Conservation (phyloP, 2,797 vertebrate genomes). For the Labroides dimidiatus region DNA sequence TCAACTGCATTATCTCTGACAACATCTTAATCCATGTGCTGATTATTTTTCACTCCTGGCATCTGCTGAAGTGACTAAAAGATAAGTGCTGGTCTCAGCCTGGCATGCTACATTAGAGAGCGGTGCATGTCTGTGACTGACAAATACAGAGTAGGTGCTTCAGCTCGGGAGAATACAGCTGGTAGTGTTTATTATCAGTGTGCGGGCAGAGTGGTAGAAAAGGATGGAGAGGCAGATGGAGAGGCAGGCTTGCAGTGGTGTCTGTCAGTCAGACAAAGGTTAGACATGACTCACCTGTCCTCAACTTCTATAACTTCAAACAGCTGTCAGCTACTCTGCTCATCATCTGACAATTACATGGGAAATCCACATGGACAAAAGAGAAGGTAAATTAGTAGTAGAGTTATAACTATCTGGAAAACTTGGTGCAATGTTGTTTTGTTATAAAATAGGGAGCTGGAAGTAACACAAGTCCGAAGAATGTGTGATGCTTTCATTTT, state of each 20-base stretch:
- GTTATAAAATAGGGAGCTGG: neutral
- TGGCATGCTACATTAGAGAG: slow-evolving; percentile 1
- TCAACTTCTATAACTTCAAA: slow-evolving; percentile 33
- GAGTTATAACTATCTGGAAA: neutral
- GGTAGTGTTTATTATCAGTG: slow-evolving; percentile 30
- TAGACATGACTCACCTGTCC: slow-evolving; percentile 52
- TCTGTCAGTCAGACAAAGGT: slow-evolving; percentile 52
- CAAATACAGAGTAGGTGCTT: slow-evolving; percentile 29
- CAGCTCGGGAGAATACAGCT: slow-evolving; percentile 27
- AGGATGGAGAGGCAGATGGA: slow-evolving; percentile 39
- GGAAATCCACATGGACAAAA: slow-evolving; percentile 18
- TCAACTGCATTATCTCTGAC: slow-evolving; percentile 4
- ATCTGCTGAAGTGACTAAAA: slow-evolving; percentile 21
- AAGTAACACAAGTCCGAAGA: neutral
- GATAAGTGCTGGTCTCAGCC: slow-evolving; percentile 12
- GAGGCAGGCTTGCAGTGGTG: slow-evolving; percentile 39
- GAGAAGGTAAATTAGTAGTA: slow-evolving; percentile 2
- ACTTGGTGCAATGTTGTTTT: neutral
- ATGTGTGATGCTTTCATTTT: too few relatives aligned
- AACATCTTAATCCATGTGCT: slow-evolving; percentile 15
- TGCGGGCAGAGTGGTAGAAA: slow-evolving; percentile 29
- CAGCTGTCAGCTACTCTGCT: slow-evolving; percentile 35
- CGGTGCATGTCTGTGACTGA: slow-evolving; percentile 6
- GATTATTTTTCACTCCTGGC: slow-evolving; percentile 3
- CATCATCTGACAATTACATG: slow-evolving; percentile 23